Conservation (phyloP, 2,888 invertebrate genomes). For the Erannis defoliaria region DNA sequence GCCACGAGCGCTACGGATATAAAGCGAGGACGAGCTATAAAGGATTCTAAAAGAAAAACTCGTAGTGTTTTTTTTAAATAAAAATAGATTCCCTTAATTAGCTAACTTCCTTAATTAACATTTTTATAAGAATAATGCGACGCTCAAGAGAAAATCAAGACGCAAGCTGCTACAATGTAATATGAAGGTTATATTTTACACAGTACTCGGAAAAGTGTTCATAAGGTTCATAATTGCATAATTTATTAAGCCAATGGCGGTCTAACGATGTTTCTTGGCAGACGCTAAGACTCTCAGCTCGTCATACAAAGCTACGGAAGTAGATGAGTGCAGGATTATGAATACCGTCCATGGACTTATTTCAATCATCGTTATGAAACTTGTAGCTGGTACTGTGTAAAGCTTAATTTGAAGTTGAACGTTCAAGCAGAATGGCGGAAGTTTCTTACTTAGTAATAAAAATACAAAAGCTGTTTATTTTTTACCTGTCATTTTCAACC, state of each 20-base stretch:
- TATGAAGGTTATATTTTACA: constrained; percentile 30
- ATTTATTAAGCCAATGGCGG: constrained; percentile 37
- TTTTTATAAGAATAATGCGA: constrained; percentile 16
- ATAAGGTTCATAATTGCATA: constrained; percentile 35
- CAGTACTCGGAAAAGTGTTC: constrained; percentile 18
- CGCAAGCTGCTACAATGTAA: constrained; percentile 27
- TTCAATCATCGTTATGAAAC: constrained; percentile 7
- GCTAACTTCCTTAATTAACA: constrained; percentile 12
- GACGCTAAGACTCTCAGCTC: constrained; percentile 8
- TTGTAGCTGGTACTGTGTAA: neutral
- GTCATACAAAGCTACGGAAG: constrained; percentile 22
- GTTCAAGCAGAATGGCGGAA: neutral
- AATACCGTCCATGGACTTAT: constrained; percentile 5
- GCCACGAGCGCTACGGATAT: too few relatives aligned
- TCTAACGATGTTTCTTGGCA: constrained; percentile 31
- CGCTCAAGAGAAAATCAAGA: constrained; percentile 23
- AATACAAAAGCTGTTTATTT: neutral
- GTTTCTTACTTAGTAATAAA: neutral
- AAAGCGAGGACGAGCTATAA: too few relatives aligned
- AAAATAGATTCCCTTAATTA: neutral
- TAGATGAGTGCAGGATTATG: constrained; percentile 14
- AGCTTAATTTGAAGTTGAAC: neutral
- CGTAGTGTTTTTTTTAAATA: neutral
- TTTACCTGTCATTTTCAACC: neutral
- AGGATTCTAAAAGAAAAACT: neutral